Evolutionary conservation across 1,140 invertebrate genomes (phyloP).

Genomic region (Cecropterus lyciades): DNA sequence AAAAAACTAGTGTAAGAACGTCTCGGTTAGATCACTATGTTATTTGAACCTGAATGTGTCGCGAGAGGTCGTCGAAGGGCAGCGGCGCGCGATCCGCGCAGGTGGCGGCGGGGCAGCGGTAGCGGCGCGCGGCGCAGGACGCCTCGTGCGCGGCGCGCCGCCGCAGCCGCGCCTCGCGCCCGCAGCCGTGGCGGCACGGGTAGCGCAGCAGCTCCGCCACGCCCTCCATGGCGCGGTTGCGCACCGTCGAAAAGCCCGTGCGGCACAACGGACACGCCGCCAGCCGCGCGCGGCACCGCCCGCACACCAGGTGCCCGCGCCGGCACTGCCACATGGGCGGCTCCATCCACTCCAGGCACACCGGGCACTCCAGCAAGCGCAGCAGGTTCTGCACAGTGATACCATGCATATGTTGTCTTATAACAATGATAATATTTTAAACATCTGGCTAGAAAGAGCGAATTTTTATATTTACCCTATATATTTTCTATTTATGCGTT

Average conservation of each 20-base stretch:
- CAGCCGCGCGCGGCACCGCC: constrained; percentile 74
- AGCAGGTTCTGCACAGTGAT: constrained; percentile 71
- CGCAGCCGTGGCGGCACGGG: constrained; percentile 78
- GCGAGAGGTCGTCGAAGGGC: constrained; percentile 42
- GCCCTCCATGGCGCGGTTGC: constrained; percentile 80
- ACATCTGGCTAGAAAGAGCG: too few relatives aligned
- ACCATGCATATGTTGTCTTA: too few relatives aligned
- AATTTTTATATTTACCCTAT: too few relatives aligned
- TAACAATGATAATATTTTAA: too few relatives aligned
- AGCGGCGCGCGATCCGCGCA: constrained; percentile 50
- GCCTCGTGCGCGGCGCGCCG: constrained; percentile 67
- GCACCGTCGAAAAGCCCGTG: constrained; percentile 68
- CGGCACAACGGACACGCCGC: constrained; percentile 81
- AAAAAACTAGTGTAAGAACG: too few relatives aligned
- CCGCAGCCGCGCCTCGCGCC: constrained; percentile 60
- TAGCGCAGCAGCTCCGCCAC: constrained; percentile 76
- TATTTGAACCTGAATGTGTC: constrained; percentile 66
- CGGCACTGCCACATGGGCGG: constrained; percentile 84
- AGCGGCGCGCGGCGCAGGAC: constrained; percentile 60
- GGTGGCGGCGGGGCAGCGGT: constrained; percentile 60
- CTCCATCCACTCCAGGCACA: constrained; percentile 85
- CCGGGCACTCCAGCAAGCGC: constrained; percentile 84
- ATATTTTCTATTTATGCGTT: too few relatives aligned
- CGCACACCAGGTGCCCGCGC: constrained; percentile 83
- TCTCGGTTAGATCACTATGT: too few relatives aligned